Percentiles rank a stretch among this genome's conserved stretches.
Conservation (phyloP, 2,797 vertebrate species). For the Spheniscus humboldti region DNA sequence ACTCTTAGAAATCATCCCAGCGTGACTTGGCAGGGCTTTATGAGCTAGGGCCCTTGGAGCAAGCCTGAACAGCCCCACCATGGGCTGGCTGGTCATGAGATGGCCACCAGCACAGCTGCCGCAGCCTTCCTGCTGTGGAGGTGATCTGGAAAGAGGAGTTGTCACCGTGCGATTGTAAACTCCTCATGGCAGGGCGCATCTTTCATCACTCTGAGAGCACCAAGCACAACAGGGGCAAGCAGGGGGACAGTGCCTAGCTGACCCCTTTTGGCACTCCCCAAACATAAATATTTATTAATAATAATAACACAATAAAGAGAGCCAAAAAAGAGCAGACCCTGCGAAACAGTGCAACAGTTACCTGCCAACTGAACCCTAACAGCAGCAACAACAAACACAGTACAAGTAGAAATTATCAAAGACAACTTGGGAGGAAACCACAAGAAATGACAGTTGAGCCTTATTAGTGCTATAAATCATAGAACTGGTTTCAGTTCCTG, state of each 20-base stretch:
- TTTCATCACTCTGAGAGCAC: background rate
- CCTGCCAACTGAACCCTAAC: conserved; percentile 13
- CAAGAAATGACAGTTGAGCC: conserved; percentile 66
- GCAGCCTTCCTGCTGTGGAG: background rate
- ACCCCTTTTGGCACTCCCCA: background rate
- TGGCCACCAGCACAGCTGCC: background rate
- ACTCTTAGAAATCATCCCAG: background rate
- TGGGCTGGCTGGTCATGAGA: background rate
- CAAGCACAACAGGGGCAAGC: background rate
- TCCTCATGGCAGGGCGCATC: rapidly evolving
- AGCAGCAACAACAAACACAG: conserved; percentile 28
- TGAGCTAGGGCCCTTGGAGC: background rate
- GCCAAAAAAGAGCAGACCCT: background rate
- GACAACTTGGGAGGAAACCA: conserved; percentile 69
- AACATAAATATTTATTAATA: background rate
- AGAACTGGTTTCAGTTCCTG: conserved; percentile 57
- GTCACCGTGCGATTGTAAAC: background rate
- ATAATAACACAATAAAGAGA: background rate
- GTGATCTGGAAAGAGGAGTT: background rate
- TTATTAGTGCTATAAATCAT: conserved; percentile 77
- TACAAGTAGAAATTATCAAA: conserved; percentile 47
- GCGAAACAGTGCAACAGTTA: conserved; percentile 5
- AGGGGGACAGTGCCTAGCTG: background rate
- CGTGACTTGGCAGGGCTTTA: background rate
- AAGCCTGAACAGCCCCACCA: background rate